Evolutionary conservation across 2,113 vertebrate species (phyloP), one percentile per base, ranked within the genome.

Genomic region (Benitochromis conjunctus): DNA sequence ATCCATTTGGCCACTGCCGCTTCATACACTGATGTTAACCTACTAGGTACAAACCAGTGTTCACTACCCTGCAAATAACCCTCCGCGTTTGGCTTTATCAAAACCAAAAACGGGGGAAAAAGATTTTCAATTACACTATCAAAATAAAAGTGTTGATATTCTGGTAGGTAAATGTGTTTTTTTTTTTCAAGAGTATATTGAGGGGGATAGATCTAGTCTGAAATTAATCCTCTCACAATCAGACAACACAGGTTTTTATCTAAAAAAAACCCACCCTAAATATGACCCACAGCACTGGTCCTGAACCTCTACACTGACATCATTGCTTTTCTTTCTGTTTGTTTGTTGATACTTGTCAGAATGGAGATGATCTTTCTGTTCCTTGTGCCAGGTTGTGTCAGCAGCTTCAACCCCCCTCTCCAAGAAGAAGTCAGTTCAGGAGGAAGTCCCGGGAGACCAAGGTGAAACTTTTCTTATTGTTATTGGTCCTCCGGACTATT

Each of bases 1-100:
- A 96, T 95, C 95, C 95, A 96, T 96, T 26, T 26, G 26, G 96
- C 95, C 96, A 96, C 96, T 96, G 96, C 95, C 96, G 96, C 96
- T 16, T 21, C 14, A 7, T 26, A 1, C 14, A 94, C 94, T 26
- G 21, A 13, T 6, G 1, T 16, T 46, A 71, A 10, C 8, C 21
- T 21, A 71, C 21, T 71, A 46, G 38, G 21, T 46, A 18, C 64
- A 46, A 71, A 71, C 8, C 21, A 71, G 38, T 0, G 7, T 71
- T 46, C 38, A 46, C 38, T 71, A 43, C 9, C 8, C 3, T 10
- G 38, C 66, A 71, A 13, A 18, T 71, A 71, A 71, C 13, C 66
- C 66, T 2, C 8, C 0, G 3, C 18, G 46, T 41, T 71, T 46
- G 66, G 38, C 21, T 18, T 71, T 43, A 26, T 71, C 5, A 6